phyloP scores from a whole-genome alignment of 2,113 vertebrate genomes.

The Psephotus haematonotus region DNA sequence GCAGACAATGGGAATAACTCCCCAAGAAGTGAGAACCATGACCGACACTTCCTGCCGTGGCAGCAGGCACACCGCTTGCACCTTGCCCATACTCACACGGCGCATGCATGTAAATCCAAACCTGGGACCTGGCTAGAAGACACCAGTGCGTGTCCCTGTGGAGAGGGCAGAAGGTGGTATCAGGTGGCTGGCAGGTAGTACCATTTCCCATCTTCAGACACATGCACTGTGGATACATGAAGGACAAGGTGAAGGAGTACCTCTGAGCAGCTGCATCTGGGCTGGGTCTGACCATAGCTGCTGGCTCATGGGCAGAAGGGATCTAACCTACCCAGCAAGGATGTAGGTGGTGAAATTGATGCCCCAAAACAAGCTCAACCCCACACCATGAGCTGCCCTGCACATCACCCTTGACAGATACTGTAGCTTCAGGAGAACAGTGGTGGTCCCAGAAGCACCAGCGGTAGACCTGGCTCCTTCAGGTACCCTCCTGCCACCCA shows the following conservation, averaged over 20 bases:
- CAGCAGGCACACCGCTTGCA: neutral
- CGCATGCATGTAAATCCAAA: fast-evolving
- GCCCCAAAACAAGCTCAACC: neutral
- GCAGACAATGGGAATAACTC: neutral
- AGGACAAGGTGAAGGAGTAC: neutral
- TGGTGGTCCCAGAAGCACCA: neutral
- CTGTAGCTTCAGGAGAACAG: neutral
- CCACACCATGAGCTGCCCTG: neutral
- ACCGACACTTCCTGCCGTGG: neutral
- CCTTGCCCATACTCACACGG: neutral
- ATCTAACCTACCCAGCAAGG: neutral
- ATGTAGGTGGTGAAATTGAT: neutral
- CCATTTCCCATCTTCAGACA: neutral
- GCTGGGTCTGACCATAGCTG: neutral
- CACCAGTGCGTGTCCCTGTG: neutral
- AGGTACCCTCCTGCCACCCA: neutral
- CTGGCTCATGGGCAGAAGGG: neutral
- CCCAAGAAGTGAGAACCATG: neutral
- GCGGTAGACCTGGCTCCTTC: neutral
- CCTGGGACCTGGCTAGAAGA: neutral
- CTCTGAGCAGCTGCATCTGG: neutral
- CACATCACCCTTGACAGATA: neutral
- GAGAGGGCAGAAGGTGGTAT: neutral
- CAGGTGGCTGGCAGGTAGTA: neutral
- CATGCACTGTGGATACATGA: fast-evolving